phyloP scores from a whole-genome alignment of 2,888 invertebrate genomes.

The Temnothorax ravouxi region DNA sequence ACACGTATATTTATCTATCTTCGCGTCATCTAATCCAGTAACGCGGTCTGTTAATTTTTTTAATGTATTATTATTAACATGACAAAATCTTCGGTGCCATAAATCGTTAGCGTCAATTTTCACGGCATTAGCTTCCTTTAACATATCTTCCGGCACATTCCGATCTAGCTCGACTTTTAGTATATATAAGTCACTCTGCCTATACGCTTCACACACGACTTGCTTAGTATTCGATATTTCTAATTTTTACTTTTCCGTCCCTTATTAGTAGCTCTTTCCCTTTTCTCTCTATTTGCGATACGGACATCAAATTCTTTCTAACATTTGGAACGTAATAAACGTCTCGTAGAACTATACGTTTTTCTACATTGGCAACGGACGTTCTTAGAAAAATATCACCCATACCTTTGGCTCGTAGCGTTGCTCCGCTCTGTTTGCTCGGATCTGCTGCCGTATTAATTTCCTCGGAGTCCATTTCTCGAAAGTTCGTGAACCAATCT shows the following conservation, averaged over 20 bases:
- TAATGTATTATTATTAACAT: background rate
- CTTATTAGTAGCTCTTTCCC: background rate
- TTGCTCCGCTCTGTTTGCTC: constrained; percentile 6
- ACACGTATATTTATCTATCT: background rate
- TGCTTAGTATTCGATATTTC: background rate
- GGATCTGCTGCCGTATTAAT: constrained; percentile 49
- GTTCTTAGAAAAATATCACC: constrained; percentile 9
- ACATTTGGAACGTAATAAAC: constrained; percentile 26
- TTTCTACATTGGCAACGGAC: background rate
- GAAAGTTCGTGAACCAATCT: constrained; percentile 42
- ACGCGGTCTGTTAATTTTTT: background rate
- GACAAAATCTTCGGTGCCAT: constrained; percentile 19
- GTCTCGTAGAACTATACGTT: background rate
- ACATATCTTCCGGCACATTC: background rate
- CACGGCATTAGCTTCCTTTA: background rate
- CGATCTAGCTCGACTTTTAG: background rate
- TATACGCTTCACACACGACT: background rate
- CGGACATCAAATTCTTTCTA: constrained; percentile 7
- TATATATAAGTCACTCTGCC: background rate
- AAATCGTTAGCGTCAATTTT: background rate
- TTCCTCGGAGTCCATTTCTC: background rate
- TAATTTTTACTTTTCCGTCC: constrained; percentile 15
- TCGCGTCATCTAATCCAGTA: background rate
- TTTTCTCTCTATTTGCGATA: constrained; percentile 32
- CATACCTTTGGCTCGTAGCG: constrained; percentile 14